These are phyloP conservation scores for Catamblyrhynchus diadema DNA, from an alignment of 2,797 vertebrate genomes.

Conservation along the genomic window DNA sequence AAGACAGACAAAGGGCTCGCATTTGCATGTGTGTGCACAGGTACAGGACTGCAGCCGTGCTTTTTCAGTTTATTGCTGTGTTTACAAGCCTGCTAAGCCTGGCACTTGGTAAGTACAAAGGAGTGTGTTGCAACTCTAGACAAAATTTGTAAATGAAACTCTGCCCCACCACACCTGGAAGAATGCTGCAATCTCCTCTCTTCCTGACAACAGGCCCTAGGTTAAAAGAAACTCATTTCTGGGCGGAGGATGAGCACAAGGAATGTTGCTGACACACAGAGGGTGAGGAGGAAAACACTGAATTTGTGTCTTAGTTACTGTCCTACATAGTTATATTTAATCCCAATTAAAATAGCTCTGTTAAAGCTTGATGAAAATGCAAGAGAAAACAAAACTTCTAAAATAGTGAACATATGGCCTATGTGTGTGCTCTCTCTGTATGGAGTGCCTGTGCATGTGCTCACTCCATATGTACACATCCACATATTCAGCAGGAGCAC, in stretches of 20 bases:
- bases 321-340: neutral
- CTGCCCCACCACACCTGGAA: conserved; percentile 31
- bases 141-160: conserved; percentile 22
- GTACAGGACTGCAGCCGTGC: neutral
- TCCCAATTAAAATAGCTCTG: neutral
- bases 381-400: neutral
- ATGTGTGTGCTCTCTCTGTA: neutral
- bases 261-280: conserved; percentile 49
- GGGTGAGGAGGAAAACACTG: neutral
- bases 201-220: conserved; percentile 9
- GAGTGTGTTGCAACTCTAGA: conserved; percentile 9
- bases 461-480: neutral
- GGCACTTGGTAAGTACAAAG: neutral
- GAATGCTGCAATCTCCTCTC: conserved; percentile 15
- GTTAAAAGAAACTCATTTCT: conserved; percentile 34
- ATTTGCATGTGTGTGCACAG: neutral
- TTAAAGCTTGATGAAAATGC: neutral
- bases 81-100: neutral
- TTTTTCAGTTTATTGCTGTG: neutral
- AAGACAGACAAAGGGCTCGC: neutral
- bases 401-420: conserved; percentile 5
- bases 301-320: neutral
- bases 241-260: neutral
- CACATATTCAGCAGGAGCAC: neutral
- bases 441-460: neutral